Conservation (phyloP, 2,888 invertebrate species). For the Apotomis capreana region DNA sequence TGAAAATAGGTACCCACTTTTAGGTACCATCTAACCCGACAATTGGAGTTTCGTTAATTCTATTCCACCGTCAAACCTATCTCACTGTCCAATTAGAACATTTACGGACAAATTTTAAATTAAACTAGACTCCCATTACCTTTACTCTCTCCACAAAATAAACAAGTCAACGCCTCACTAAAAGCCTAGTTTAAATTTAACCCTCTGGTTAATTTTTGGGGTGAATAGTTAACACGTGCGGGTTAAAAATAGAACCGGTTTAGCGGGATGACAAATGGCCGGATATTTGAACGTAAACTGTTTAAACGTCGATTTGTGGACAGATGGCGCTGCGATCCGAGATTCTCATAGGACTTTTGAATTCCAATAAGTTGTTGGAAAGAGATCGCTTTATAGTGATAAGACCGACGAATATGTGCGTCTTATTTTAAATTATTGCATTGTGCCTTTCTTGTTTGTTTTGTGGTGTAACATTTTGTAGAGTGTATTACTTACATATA, state of each 20-base stretch:
- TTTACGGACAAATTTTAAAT: neutral
- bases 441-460: too few relatives aligned
- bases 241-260: slow-evolving; percentile 34
- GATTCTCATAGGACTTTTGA: too few relatives aligned
- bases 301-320: too few relatives aligned
- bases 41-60: neutral
- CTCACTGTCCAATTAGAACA: slow-evolving; percentile 9
- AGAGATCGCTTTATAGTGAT: too few relatives aligned
- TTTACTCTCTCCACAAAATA: slow-evolving; percentile 44
- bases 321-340: too few relatives aligned
- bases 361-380: too few relatives aligned
- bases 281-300: neutral
- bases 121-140: slow-evolving; percentile 12
- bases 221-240: slow-evolving; percentile 32
- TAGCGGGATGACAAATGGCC: slow-evolving; percentile 26
- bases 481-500: too few relatives aligned
- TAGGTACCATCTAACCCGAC: neutral
- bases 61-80: neutral
- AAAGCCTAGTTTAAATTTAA: slow-evolving; percentile 53
- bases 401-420: too few relatives aligned
- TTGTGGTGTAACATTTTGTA: too few relatives aligned
- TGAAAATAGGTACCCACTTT: neutral
- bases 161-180: slow-evolving; percentile 49
- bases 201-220: slow-evolving; percentile 14
- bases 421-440: too few relatives aligned